Evolutionary conservation across 2,113 vertebrate species (phyloP).

Genomic region (Dromiciops gliroides): DNA sequence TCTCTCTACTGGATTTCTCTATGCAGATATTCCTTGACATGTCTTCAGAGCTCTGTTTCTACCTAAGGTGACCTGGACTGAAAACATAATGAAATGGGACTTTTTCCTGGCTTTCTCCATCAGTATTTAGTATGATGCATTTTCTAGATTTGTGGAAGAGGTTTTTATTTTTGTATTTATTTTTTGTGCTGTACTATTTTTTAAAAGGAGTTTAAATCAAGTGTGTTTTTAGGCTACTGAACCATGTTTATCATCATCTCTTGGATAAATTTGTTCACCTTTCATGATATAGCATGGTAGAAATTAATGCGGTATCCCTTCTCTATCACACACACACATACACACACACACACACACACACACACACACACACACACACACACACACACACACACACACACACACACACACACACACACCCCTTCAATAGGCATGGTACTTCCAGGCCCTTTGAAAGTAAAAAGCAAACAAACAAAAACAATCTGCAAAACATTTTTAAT

Average conservation of each 20-base stretch:
- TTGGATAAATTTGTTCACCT: not conserved
- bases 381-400: too few relatives aligned
- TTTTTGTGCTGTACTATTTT: not conserved
- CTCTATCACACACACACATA: too few relatives aligned
- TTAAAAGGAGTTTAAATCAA: not conserved
- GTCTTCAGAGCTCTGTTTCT: not conserved
- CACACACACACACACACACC: too few relatives aligned
- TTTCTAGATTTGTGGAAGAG: not conserved
- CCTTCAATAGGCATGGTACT: accelerated
- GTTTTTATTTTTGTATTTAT: not conserved
- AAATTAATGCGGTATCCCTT: too few relatives aligned
- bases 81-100: not conserved
- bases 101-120: not conserved
- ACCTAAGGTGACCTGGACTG: not conserved
- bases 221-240: not conserved
- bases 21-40: not conserved
- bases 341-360: too few relatives aligned
- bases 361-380: too few relatives aligned
- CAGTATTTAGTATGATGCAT: not conserved
- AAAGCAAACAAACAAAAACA: not conserved
- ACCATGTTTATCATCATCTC: not conserved
- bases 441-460: not conserved
- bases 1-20: not conserved
- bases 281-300: not conserved
- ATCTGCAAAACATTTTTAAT: not conserved